These are phyloP conservation scores for Neodon shergylaensis DNA, from an alignment of 2,113 vertebrate genomes.

Conservation along the genomic window DNA sequence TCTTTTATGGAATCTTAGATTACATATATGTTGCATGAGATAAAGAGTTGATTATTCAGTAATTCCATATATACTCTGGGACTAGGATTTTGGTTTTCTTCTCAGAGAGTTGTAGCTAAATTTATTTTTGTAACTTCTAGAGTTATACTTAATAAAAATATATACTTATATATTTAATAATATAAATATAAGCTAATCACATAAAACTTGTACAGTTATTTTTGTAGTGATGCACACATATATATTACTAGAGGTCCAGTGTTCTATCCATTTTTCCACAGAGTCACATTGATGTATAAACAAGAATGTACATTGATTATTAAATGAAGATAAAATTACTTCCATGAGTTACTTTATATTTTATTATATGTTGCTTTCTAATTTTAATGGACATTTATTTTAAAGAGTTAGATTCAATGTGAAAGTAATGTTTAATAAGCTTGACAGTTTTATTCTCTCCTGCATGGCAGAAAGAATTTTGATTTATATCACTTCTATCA, in stretches of 20 bases:
- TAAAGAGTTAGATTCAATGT: not conserved
- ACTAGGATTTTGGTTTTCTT: not conserved
- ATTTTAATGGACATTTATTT: not conserved
- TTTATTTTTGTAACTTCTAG: not conserved
- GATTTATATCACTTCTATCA: constrained; percentile 19
- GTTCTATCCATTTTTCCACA: not conserved
- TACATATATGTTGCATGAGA: not conserved
- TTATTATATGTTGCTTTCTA: not conserved
- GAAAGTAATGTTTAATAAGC: not conserved
- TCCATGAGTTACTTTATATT: not conserved
- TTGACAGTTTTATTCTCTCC: not conserved
- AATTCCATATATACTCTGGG: not conserved
- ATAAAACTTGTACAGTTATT: not conserved
- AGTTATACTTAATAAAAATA: not conserved
- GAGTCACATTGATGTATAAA: not conserved
- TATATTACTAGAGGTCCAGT: not conserved
- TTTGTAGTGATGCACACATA: not conserved
- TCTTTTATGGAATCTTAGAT: not conserved
- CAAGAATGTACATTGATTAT: not conserved
- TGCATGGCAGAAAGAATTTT: constrained; percentile 6
- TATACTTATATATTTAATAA: not conserved
- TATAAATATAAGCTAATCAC: not conserved
- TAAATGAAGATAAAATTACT: constrained; percentile 30
- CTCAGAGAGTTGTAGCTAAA: not conserved
- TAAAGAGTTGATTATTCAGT: not conserved